These are phyloP conservation scores for Corythaeola cristata DNA, from an alignment of 2,113 vertebrate species.

Conservation along the genomic window DNA sequence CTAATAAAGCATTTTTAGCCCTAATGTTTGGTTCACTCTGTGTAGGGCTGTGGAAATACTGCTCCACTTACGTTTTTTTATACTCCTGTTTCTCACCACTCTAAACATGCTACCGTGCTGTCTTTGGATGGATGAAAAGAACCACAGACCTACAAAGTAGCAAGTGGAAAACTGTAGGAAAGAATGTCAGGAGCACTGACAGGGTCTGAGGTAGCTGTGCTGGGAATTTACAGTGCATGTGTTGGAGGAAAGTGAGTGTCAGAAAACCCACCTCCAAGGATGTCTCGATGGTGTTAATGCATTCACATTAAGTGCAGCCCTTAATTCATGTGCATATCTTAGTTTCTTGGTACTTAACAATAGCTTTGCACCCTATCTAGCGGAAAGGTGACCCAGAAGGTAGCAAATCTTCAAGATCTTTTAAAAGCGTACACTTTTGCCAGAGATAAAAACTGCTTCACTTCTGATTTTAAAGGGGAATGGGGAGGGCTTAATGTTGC, in stretches of 20 bases:
- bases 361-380: not conserved
- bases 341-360: not conserved
- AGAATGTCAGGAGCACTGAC: slow-evolving; percentile 22
- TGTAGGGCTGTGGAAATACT: not conserved
- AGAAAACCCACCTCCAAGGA: not conserved
- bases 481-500: not conserved
- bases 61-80: slow-evolving; percentile 30
- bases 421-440: not conserved
- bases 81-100: slow-evolving; percentile 35
- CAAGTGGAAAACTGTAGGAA: slow-evolving; percentile 40
- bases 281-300: slow-evolving; percentile 3
- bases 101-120: slow-evolving; percentile 14
- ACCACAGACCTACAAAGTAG: slow-evolving; percentile 30
- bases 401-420: not conserved
- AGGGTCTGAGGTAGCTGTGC: slow-evolving; percentile 39
- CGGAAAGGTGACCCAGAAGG: not conserved
- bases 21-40: not conserved
- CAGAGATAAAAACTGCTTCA: not conserved
- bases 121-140: slow-evolving; percentile 33
- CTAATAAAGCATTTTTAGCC: not conserved
- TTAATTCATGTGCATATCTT: slow-evolving; percentile 10
- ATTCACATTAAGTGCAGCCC: slow-evolving; percentile 13
- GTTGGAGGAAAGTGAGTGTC: not conserved
- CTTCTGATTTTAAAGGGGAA: not conserved
- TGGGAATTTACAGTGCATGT: not conserved